phyloP scores from a whole-genome alignment of 2,113 vertebrate genomes.

The Lagenorhynchus albirostris region DNA sequence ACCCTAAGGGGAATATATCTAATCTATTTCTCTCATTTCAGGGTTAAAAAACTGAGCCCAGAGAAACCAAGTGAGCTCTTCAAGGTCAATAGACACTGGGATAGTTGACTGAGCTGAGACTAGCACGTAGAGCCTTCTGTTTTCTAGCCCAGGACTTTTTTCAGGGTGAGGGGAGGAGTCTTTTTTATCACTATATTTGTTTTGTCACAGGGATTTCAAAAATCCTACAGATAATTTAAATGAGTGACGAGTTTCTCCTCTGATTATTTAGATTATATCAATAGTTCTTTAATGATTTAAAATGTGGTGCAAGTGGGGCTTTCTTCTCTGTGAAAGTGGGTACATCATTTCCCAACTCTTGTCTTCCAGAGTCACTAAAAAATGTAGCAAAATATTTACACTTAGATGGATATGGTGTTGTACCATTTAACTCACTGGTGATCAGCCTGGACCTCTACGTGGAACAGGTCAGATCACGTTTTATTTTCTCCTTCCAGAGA shows the following conservation, averaged over 20 bases:
- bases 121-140: background rate
- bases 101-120: background rate
- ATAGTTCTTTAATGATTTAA: constrained; percentile 1
- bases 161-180: background rate
- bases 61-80: background rate
- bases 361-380: background rate
- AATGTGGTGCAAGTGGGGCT: background rate
- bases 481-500: background rate
- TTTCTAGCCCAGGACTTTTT: background rate
- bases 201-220: background rate
- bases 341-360: background rate
- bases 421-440: background rate
- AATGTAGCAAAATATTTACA: background rate
- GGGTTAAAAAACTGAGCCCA: background rate
- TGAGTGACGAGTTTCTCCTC: background rate
- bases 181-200: background rate
- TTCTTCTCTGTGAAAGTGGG: background rate
- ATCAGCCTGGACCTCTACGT: background rate
- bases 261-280: background rate
- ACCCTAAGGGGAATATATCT: background rate
- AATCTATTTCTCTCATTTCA: constrained; percentile 22
- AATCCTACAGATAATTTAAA: constrained; percentile 14
- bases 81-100: background rate
- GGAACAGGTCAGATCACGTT: background rate
- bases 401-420: background rate